A percentile compares a stretch with the other conserved stretches of the same genome.
These are phyloP conservation scores for Sialis fuliginosa DNA, from an alignment of 2,888 invertebrate genomes.

Conservation along the genomic window DNA sequence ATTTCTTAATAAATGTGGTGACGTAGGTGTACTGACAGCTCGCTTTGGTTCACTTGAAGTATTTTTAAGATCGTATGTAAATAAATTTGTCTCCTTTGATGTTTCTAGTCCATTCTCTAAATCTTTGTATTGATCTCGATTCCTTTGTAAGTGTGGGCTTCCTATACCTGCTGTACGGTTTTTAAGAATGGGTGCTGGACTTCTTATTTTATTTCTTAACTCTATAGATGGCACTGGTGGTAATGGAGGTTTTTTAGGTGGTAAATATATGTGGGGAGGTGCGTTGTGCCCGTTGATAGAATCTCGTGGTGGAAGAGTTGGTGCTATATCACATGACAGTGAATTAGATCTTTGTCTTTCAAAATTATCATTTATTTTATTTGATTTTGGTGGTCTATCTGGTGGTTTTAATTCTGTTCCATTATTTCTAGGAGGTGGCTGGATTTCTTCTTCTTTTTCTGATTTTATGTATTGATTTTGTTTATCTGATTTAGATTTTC, in stretches of 20 bases:
- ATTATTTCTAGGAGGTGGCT: slow-evolving; percentile 43
- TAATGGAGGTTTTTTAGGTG: slow-evolving; percentile 55
- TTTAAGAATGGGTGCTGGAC: slow-evolving; percentile 25
- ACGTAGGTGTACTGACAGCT: slow-evolving; percentile 25
- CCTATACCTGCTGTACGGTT: slow-evolving; percentile 41
- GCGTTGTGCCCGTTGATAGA: slow-evolving; percentile 20
- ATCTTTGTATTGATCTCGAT: slow-evolving; percentile 36
- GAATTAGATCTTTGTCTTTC: slow-evolving; percentile 38
- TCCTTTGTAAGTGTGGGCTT: slow-evolving; percentile 42
- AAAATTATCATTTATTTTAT: slow-evolving; percentile 25
- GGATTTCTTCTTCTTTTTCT: slow-evolving; percentile 27
- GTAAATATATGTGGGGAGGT: slow-evolving; percentile 34
- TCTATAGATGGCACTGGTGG: slow-evolving; percentile 51
- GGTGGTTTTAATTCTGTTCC: slow-evolving; percentile 41
- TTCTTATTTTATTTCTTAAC: slow-evolving; percentile 31
- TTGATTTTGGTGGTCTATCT: slow-evolving; percentile 47
- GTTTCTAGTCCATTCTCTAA: slow-evolving; percentile 26
- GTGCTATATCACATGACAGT: slow-evolving; percentile 26
- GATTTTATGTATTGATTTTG: slow-evolving; percentile 28
- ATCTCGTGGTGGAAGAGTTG: slow-evolving; percentile 36
- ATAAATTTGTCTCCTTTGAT: neutral
- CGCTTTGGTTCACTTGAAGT: neutral
- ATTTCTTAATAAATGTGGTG: slow-evolving; percentile 20
- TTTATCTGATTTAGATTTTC: slow-evolving; percentile 35
- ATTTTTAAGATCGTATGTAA: slow-evolving; percentile 1